These are phyloP conservation scores for Aeoliscus strigatus DNA, from an alignment of 2,797 vertebrate genomes.

Conservation along the genomic window DNA sequence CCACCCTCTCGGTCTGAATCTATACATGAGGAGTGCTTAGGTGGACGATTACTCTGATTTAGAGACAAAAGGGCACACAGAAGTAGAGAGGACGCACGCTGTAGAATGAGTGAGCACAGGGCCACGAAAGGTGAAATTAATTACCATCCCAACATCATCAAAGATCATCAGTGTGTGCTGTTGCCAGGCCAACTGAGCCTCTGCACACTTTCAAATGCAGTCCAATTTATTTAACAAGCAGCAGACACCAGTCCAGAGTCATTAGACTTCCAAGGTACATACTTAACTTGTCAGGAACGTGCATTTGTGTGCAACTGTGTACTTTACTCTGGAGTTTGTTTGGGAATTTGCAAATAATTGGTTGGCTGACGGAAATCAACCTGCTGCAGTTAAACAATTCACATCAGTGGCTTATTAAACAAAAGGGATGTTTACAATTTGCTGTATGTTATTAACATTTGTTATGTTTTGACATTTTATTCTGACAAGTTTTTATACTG, in stretches of 20 bases:
- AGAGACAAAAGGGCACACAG: slow-evolving; percentile 15
- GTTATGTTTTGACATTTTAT: no score
- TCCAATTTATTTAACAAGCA: slow-evolving; percentile 23
- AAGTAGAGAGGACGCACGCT: slow-evolving; percentile 4
- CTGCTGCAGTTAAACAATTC: neutral
- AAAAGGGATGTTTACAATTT: neutral
- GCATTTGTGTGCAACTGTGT: neutral
- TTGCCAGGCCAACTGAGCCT: slow-evolving; percentile 39
- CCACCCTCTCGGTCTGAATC: slow-evolving; percentile 16
- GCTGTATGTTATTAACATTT: neutral
- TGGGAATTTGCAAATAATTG: neutral
- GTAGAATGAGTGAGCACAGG: slow-evolving; percentile 11
- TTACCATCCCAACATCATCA: slow-evolving; percentile 31
- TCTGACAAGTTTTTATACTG: no score
- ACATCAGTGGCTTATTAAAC: neutral
- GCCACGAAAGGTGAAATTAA: slow-evolving; percentile 44
- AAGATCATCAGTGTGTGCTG: slow-evolving; percentile 29
- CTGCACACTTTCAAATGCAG: slow-evolving; percentile 10
- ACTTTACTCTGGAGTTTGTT: neutral
- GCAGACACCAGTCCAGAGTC: slow-evolving; percentile 9
- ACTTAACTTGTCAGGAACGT: neutral
- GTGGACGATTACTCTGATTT: slow-evolving; percentile 1
- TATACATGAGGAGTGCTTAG: slow-evolving; percentile 11
- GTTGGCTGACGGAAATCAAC: neutral
- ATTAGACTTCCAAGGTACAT: slow-evolving; percentile 4